Base-by-base conservation (phyloP, 2,113 vertebrate genomes). In the Phaethon lepturus region DNA sequence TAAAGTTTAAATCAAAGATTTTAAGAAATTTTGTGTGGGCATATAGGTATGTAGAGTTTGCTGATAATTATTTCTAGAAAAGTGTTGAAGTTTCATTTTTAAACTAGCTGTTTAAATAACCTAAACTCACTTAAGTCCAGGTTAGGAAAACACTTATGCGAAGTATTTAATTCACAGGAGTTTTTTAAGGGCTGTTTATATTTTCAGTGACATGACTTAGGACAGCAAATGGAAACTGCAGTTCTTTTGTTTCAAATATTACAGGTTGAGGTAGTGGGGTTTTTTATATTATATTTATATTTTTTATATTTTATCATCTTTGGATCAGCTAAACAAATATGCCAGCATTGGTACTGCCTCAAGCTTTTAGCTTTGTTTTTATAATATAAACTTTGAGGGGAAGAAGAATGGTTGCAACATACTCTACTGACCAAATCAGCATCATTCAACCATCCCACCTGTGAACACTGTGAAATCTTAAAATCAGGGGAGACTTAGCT, bases 281-380 rank as follows among this genome's bases (percentile, higher is more conserved):
- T 67, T 78, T 82, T 33, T 71, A 71, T 62, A 75, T 35, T 75
- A 11, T 23, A 13, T 52, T 38, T 38, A 38, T 38, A 38, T 38
- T 38, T 38, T 38, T 38, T 38, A 38, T 38, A 38, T 38, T 38
- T 38, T 83, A 33, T 68, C 60, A 59, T 40, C 17, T 84, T 80
- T 69, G 90, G 69, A 56, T 89, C 76, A 87, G 42, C 42, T 84
- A 49, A 93, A 73, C 49, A 91, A 93, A 88, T 66, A 64, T 23
- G 25, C 26, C 35, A 67, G 45, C 3, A 0, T 12, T 75, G 75
- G 23, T 83, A 49, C 35, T 59, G 40, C 50, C 64, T 91, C 55
- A 31, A 77, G 31, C 33, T 79, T 90, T 62, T 53, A 66, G 35
- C 25, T 84, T 88, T 77, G 7, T 53, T 69, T 74, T 74, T 67